Base-by-base conservation (phyloP, 1,140 invertebrate species). In the Galleria mellonella region DNA sequence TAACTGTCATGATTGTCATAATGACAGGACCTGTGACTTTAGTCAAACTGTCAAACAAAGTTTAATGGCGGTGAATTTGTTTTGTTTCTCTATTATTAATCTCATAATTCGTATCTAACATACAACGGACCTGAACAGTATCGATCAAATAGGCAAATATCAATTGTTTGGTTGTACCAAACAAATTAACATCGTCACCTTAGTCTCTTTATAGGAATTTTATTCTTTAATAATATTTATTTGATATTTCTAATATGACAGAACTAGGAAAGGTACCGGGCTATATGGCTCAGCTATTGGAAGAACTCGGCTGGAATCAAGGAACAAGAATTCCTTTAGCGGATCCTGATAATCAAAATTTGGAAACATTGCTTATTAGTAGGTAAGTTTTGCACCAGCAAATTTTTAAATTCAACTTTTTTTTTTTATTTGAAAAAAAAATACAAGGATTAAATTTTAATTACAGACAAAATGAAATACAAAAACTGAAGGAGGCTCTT, bases 281-380 rank as follows among this genome's bases (percentile, higher is more conserved):
- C 27, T 85, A 85, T 39, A 88, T 92, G 47, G 84, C 87, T n/a
- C 85, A 91, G 53, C 76, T 93, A 51, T 75, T 93, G 17, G 89
- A 88, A 63, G 86, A 91, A 58, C 70, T 93, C n/a, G 92, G 92
- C 8, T 94, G 91, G 91, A 86, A 87, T 41, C 88, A 91, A 58
- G 92, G 92, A 9, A 92, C 92, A 47, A 88, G 89, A 57, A 89
- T 94, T 56, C 93, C 93, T 3, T 86, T 93, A 10, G 90, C 92
- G 3, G 92, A 93, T 81, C 87, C 88, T 40, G 89, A 91, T 65
- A 94, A 94, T 56, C 89, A 89, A 73, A 69, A 56, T 55, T 75
- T 93, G 9, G 91, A 94, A 77, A 82, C 59, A 17, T 37, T 71
- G 23, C 55, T 86, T 27, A 75, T 85, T 44, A 35, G 61, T 7